Conservation (phyloP, 2,113 vertebrate species). For the Hyla sarda region DNA sequence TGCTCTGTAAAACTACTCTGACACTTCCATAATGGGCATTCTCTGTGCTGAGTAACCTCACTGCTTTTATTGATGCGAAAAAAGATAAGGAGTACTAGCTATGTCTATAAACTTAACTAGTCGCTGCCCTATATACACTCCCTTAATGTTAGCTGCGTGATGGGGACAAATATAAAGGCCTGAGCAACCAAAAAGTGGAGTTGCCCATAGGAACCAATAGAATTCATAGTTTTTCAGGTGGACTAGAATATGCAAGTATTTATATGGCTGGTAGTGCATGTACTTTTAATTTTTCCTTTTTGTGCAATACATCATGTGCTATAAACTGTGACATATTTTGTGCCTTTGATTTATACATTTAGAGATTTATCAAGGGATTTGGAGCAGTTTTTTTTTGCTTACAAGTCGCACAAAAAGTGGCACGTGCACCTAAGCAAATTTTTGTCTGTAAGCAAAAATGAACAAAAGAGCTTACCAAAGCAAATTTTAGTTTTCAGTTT, state of each 20-base stretch:
- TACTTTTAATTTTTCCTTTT: no score
- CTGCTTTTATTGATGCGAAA: neutral
- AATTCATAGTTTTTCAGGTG: neutral
- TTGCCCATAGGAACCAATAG: neutral
- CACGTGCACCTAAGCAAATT: no score
- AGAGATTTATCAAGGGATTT: no score
- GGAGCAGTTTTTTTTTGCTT: no score
- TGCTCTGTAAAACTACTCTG: conserved; percentile 3
- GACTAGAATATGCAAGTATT: neutral
- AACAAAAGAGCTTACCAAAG: no score
- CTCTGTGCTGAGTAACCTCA: neutral
- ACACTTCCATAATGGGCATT: conserved; percentile 19
- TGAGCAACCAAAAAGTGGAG: neutral
- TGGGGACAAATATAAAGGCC: neutral
- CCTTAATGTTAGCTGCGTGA: neutral
- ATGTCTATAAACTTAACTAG: neutral
- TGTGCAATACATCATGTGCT: no score
- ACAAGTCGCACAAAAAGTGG: no score
- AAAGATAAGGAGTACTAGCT: neutral
- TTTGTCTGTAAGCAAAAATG: no score
- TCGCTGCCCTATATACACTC: neutral
- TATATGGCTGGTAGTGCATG: neutral
- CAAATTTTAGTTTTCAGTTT: no score
- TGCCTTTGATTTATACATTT: no score
- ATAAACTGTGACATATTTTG: no score